Evolutionary conservation across 92 coral and sea anemone species (phyloP), one percentile per base, ranked within the genome.

Genomic region (Parazoanthus darwini): DNA sequence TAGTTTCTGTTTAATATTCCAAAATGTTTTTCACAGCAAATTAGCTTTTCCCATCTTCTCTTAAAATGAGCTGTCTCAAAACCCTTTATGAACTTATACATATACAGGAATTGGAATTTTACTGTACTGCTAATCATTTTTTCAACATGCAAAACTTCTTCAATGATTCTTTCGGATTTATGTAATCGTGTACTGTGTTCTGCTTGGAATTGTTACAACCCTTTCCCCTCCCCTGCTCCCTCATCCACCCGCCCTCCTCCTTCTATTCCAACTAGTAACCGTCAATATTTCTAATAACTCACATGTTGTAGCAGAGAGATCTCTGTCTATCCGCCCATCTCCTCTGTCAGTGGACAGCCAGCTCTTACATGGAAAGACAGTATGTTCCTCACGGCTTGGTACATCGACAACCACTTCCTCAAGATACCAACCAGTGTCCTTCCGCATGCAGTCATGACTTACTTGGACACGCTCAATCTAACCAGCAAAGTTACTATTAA

Each of bases 351-450:
- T 92, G 20, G 97, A 95, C 50, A 97, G 56, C 99, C 99, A 97
- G 77, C 97, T 91, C 88, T 91, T 92, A 58, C 96, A 97, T 23
- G 99, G 98, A 78, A 97, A 97, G 90, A 97, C 99, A 35, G 92
- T 93, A 89, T 93, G 98, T 80, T 97, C 99, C 15, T 90, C 98
- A 80, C 96, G 97, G 86, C 96, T 92, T 8, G 99, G 99, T 25
- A 97, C 99, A 65, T 93, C 96, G 39, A 97, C 99, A 4, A 95
- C 94, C 4, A 97, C 94, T 89, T 97, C 99, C 89, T 97, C 99
- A 84, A 97, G 91, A 92, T 85, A 97, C 97, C 98, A 97, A 16
- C 99, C 99, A 56, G 94, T 79, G 36, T 90, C 87, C 68, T 92
- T 82, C 50, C 89, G 90, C 77, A 80, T 93, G 70, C 94, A 85